These are phyloP conservation scores for Mus caroli DNA, from an alignment of 2,797 vertebrate species.

Conservation along the genomic window DNA sequence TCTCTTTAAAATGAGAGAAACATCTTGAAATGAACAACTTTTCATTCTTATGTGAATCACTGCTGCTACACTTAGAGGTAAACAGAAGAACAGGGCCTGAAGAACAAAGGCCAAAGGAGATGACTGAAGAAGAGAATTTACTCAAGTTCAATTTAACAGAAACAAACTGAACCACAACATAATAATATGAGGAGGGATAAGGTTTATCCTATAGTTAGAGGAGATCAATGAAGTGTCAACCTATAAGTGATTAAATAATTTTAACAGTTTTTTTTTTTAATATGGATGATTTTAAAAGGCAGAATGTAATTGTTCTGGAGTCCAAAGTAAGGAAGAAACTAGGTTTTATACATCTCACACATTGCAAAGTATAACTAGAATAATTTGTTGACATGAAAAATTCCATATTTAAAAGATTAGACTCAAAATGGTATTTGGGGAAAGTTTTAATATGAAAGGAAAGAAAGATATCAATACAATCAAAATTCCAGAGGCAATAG, in stretches of 20 bases:
- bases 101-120: conserved; percentile 32
- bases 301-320: conserved; percentile 23
- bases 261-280: conserved; percentile 17
- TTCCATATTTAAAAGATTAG: not conserved
- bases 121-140: not conserved
- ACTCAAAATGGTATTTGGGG: conserved; percentile 34
- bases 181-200: conserved; percentile 25
- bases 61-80: conserved; percentile 26
- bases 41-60: conserved; percentile 52
- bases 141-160: conserved; percentile 58
- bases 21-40: not conserved
- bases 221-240: not conserved
- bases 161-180: not conserved
- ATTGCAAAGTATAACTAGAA: not conserved
- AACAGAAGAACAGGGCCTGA: conserved; percentile 15
- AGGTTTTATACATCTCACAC: conserved; percentile 25
- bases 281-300: conserved; percentile 8
- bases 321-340: not conserved
- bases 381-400: conserved; percentile 29
- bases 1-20: conserved; percentile 22
- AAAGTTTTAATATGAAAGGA: not conserved
- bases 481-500: not conserved
- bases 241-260: conserved; percentile 32
- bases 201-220: not conserved
- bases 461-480: not conserved